Evolutionary conservation across 2,888 invertebrate genomes (phyloP).

Genomic region (Sarcophaga variegata): DNA sequence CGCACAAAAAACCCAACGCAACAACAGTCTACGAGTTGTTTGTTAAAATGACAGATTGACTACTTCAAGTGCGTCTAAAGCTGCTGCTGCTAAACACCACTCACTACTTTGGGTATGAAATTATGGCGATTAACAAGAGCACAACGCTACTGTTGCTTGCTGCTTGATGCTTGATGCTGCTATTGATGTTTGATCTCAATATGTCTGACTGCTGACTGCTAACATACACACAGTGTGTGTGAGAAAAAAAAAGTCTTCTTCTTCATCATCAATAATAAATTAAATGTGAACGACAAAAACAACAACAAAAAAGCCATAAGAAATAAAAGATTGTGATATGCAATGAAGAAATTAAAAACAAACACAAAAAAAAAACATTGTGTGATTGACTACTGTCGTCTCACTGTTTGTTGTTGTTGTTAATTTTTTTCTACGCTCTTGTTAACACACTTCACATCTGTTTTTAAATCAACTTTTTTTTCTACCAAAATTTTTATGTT

Average conservation of each 20-base stretch:
- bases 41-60: background rate
- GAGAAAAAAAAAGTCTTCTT: background rate
- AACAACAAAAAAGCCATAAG: background rate
- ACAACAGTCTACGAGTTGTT: background rate
- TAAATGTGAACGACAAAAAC: background rate
- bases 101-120: background rate
- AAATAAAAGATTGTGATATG: background rate
- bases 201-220: constrained; percentile 49
- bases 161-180: constrained; percentile 38
- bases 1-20: background rate
- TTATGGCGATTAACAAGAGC: background rate
- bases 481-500: background rate
- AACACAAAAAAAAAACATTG: background rate
- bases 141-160: background rate
- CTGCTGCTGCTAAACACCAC: background rate
- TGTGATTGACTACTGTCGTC: no score
- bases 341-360: background rate
- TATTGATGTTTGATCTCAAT: constrained; percentile 48
- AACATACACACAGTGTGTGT: constrained; percentile 2
- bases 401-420: background rate
- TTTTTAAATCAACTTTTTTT: background rate
- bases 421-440: background rate
- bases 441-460: background rate
- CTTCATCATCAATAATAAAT: background rate
- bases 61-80: background rate